Evolutionary conservation across 2,888 invertebrate species (phyloP).

Genomic region (Epistrophe eligans): DNA sequence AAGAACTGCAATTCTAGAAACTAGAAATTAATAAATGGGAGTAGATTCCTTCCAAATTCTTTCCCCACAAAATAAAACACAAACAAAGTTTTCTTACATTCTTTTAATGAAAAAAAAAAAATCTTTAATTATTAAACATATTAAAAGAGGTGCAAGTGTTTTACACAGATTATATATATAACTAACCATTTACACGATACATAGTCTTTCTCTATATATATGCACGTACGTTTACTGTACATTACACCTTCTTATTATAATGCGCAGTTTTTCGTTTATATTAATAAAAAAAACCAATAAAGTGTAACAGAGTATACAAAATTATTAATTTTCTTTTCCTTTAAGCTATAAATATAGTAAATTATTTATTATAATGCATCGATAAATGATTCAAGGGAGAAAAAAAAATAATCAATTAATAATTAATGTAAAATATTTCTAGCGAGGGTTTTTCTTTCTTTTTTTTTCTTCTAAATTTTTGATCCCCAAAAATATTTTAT

Average conservation of each 20-base stretch:
- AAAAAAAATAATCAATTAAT: conserved; percentile 14
- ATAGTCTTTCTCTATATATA: conserved; percentile 13
- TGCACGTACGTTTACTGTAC: conserved; percentile 16
- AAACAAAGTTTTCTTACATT: conserved; percentile 6
- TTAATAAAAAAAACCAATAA: conserved; percentile 35
- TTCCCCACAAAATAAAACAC: neutral
- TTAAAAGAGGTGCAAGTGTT: conserved; percentile 27
- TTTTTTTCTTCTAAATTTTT: conserved; percentile 2
- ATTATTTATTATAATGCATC: conserved; percentile 32
- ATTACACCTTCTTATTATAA: conserved; percentile 14
- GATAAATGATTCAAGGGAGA: conserved; percentile 37
- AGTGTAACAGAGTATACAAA: conserved; percentile 37
- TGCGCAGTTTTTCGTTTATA: conserved; percentile 8
- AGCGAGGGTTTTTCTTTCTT: conserved; percentile 4
- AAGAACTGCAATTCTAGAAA: too few relatives aligned
- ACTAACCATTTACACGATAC: conserved; percentile 41
- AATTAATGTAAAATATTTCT: conserved; percentile 25
- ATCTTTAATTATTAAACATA: conserved; percentile 34
- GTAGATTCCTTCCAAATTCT: neutral
- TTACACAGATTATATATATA: conserved; percentile 43
- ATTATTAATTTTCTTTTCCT: conserved; percentile 30
- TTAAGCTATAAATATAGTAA: conserved; percentile 40
- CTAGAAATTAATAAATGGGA: neutral
- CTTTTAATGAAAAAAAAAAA: conserved; percentile 34
- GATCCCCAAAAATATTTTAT: conserved; percentile 23